phyloP scores from a whole-genome alignment of 2,113 vertebrate species.

The Scalopus aquaticus region DNA sequence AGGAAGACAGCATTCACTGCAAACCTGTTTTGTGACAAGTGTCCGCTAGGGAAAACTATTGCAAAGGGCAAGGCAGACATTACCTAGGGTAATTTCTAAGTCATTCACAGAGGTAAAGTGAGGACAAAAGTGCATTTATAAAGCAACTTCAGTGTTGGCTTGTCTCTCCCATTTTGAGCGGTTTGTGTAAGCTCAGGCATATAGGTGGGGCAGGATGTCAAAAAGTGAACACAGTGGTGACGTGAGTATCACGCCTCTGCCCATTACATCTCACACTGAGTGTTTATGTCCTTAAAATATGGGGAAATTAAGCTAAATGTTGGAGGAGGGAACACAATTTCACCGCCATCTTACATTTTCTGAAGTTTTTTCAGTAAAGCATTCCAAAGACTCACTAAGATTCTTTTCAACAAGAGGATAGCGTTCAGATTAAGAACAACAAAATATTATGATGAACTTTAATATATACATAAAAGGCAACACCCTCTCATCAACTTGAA shows the following conservation, averaged over 20 bases:
- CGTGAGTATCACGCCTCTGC: not conserved
- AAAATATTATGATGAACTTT: slow-evolving; percentile 4
- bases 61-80: not conserved
- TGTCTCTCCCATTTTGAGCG: not conserved
- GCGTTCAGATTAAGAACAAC: not conserved
- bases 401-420: not conserved
- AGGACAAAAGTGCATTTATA: slow-evolving; percentile 4
- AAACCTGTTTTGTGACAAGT: not conserved
- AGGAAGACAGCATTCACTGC: not conserved
- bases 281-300: not conserved
- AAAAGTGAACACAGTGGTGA: not conserved
- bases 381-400: slow-evolving; percentile 50
- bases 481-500: not conserved
- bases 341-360: not conserved
- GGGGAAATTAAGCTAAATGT: not conserved
- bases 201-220: not conserved
- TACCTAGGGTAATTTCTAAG: not conserved
- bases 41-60: not conserved
- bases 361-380: not conserved
- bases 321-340: not conserved
- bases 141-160: not conserved
- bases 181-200: not conserved
- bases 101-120: not conserved
- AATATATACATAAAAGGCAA: slow-evolving; percentile 18
- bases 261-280: not conserved